Evolutionary conservation across 2,113 vertebrate genomes (phyloP), one percentile per base, ranked within the genome.

Genomic region (Platichthys stellatus): DNA sequence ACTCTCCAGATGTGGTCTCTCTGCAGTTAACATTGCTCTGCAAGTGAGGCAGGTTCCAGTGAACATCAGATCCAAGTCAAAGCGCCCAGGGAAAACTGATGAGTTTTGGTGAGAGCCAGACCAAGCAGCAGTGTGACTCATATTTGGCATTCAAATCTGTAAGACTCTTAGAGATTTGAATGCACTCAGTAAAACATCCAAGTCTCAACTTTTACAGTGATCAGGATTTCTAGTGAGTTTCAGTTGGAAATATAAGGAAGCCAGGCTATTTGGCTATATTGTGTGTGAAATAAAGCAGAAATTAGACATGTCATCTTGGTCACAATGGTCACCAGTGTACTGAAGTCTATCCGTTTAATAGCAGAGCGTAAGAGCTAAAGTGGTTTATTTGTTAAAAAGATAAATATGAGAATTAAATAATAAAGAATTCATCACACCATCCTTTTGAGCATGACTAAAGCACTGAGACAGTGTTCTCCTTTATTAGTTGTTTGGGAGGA

Each of bases 1-100:
- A 74, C 82, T 72, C 69, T 89, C 90, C 92, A 93, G 92, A 94
- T 93, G 93, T 91, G 86, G 86, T 67, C 72, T 68, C 67, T 87
- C 80, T 65, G 74, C 78, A 69, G 82, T 74, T 80, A 87, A 72
- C 84, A 83, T 84, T 74, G 78, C 70, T 87, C 72, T 58, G 40
- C 63, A 77, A 56, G 81, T 68, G 54, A 85, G 56, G 73, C 58
- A 87, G 77, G 83, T 81, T 87, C 73, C 82, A 88, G 74, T 63
- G 78, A 82, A 84, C 69, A 66, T 78, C 47, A 85, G 63, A 82
- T 78, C 79, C 76, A 78, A 88, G 49, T 54, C 74, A 70, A 74
- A 74, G 82, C 84, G 82, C 78, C 82, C 43, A 26, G 71, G 78
- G 84, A 83, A 82, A 90, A 87, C 88, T 86, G 84, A 90, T 86